These are phyloP conservation scores for Euwallacea fornicatus DNA, from an alignment of 1,140 invertebrate species.

Conservation along the genomic window DNA sequence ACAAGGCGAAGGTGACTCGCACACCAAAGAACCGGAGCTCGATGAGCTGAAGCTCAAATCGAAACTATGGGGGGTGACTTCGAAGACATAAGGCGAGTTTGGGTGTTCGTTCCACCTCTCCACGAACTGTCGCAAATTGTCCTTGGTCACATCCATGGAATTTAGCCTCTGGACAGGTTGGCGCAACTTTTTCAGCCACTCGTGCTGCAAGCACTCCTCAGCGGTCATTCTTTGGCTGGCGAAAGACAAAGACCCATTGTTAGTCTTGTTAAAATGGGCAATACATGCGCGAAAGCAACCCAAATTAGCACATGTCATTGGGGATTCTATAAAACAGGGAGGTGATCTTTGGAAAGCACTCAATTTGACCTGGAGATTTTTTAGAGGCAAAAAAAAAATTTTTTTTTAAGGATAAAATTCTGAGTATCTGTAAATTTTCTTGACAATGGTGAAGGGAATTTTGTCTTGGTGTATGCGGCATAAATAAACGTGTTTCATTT, in stretches of 20 bases:
- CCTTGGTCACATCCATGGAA: constrained; percentile 79
- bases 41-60: constrained; percentile 52
- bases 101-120: constrained; percentile 84
- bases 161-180: constrained; percentile 46
- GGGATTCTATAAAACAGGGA: too few relatives aligned
- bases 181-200: constrained; percentile 64
- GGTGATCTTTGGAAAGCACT: too few relatives aligned
- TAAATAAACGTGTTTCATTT: too few relatives aligned
- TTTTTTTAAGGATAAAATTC: too few relatives aligned
- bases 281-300: constrained; percentile 41
- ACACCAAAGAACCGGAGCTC: constrained; percentile 57
- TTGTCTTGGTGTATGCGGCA: too few relatives aligned
- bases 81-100: constrained; percentile 79
- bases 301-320: constrained; percentile 32
- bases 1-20: constrained; percentile 73
- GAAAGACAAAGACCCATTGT: constrained; percentile 55
- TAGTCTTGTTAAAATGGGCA: constrained; percentile 40
- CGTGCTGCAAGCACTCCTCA: constrained; percentile 71
- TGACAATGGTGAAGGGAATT: too few relatives aligned
- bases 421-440: too few relatives aligned
- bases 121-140: constrained; percentile 82
- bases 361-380: too few relatives aligned
- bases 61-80: constrained; percentile 58
- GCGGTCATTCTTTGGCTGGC: constrained; percentile 73
- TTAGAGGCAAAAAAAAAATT: too few relatives aligned